phyloP scores from a whole-genome alignment of 2,113 vertebrate species.

The Sinocyclocheilus anshuiensis region DNA sequence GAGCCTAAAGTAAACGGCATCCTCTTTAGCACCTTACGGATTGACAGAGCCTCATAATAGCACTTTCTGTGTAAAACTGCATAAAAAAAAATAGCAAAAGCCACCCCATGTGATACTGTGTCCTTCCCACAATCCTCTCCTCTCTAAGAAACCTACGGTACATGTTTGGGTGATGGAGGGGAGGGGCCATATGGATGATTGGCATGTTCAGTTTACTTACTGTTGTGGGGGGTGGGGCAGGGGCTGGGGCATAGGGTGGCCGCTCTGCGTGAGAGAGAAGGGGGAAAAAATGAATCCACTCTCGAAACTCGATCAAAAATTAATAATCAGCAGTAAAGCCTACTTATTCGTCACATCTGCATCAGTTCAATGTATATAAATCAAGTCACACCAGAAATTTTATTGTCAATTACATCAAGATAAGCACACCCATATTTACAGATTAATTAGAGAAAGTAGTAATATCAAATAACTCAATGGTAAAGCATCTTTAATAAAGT shows the following conservation, averaged over 20 bases:
- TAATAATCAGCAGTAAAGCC: conserved; percentile 21
- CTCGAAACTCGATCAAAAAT: not conserved
- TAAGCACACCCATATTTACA: not conserved
- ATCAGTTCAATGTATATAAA: not conserved
- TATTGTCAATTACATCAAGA: not conserved
- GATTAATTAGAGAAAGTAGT: not conserved
- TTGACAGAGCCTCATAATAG: not conserved
- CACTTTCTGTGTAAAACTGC: not conserved
- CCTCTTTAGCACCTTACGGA: not conserved
- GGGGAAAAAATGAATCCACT: not conserved
- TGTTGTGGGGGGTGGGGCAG: conserved; percentile 93
- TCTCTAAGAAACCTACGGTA: conserved; percentile 28
- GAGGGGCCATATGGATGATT: conserved; percentile 32
- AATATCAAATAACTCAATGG: not conserved
- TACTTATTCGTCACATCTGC: conserved; percentile 14
- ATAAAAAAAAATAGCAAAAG: not conserved
- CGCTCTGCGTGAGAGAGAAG: conserved; percentile 81
- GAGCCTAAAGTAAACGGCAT: not conserved
- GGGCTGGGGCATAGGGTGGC: conserved; percentile 95
- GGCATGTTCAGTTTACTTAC: conserved; percentile 81
- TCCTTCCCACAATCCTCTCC: conserved; percentile 49
- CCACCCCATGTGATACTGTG: conserved; percentile 38
- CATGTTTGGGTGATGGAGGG: conserved; percentile 22
- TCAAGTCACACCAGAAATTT: not conserved
- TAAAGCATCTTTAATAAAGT: not conserved